These are phyloP conservation scores for Cinara cedri DNA, from an alignment of 2,888 invertebrate species.

Conservation along the genomic window DNA sequence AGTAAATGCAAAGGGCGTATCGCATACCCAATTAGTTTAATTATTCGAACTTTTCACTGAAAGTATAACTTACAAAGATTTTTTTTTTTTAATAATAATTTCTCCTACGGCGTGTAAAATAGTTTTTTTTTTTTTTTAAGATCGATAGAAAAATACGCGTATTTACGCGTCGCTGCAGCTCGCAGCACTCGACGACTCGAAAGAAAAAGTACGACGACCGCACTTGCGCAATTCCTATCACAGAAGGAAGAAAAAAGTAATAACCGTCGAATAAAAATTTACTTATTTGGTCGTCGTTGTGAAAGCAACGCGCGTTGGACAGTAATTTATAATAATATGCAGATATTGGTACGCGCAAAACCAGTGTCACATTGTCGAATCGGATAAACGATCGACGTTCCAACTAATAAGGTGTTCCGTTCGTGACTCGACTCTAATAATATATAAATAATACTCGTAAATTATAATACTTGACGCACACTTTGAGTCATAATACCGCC, in stretches of 20 bases:
- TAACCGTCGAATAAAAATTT: conserved; percentile 26
- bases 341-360: background rate
- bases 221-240: background rate
- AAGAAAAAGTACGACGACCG: background rate
- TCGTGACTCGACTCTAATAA: background rate
- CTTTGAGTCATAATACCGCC: no score
- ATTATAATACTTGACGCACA: no score
- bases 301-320: conserved; percentile 1
- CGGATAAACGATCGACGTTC: conserved; percentile 39
- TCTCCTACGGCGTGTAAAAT: no score
- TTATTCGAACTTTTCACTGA: no score
- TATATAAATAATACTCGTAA: no score
- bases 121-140: no score
- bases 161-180: background rate
- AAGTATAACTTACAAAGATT: no score
- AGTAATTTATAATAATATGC: no score
- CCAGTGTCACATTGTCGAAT: conserved; percentile 15
- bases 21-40: no score
- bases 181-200: background rate
- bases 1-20: no score
- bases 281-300: conserved; percentile 21
- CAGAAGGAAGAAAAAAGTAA: background rate
- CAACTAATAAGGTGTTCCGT: conserved; percentile 24
- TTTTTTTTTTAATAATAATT: no score
- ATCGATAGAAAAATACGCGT: no score